A percentile compares a stretch with the other conserved stretches of the same genome.
These are phyloP conservation scores for Probaryconus sp. DNA, from an alignment of 1,140 invertebrate species.

Conservation along the genomic window DNA sequence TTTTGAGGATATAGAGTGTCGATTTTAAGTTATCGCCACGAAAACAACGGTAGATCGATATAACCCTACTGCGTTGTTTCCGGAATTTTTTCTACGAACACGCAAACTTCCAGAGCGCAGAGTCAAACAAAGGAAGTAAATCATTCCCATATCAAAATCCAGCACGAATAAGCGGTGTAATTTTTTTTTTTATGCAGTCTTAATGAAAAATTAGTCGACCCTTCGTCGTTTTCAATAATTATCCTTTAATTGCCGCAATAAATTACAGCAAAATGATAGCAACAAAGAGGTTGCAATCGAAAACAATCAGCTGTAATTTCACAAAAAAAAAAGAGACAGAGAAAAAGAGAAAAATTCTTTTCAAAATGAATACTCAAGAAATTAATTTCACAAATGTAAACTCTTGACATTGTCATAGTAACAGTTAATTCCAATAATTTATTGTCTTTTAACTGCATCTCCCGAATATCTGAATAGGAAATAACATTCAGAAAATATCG, in stretches of 20 bases:
- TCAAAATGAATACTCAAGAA: too few species aligned
- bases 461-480: too few species aligned
- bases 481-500: too few species aligned
- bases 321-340: too few species aligned
- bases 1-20: slow-evolving; percentile 5
- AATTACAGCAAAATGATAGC: too few species aligned
- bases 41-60: slow-evolving; percentile 40
- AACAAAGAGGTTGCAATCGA: too few species aligned
- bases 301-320: too few species aligned
- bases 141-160: slow-evolving; percentile 43
- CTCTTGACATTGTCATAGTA: too few species aligned
- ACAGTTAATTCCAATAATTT: too few species aligned
- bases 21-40: slow-evolving; percentile 23
- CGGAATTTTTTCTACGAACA: slow-evolving; percentile 39
- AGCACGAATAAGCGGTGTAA: slow-evolving; percentile 44
- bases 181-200: slow-evolving; percentile 23
- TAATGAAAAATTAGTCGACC: slow-evolving; percentile 59
- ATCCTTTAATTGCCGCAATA: slow-evolving; percentile 44
- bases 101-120: slow-evolving; percentile 46
- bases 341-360: too few species aligned
- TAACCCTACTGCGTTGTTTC: slow-evolving; percentile 34
- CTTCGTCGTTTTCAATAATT: slow-evolving; percentile 33
- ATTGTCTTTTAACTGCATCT: too few species aligned
- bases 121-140: slow-evolving; percentile 52
- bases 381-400: too few species aligned